These are phyloP conservation scores for Hippocampus comes DNA, from an alignment of 2,113 vertebrate genomes.

Conservation along the genomic window DNA sequence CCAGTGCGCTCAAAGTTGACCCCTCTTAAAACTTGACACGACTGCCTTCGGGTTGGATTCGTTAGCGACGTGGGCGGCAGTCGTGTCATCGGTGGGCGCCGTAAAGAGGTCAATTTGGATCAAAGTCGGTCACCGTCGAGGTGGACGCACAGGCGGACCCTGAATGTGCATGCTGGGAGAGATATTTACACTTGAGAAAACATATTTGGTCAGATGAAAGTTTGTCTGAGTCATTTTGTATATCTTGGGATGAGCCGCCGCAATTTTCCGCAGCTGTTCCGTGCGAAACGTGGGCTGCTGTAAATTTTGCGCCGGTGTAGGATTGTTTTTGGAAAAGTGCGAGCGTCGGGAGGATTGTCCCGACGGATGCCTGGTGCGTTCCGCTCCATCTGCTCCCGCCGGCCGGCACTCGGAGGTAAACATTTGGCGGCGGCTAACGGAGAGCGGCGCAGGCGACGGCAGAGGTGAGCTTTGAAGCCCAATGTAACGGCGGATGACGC, in stretches of 20 bases:
- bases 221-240: background rate
- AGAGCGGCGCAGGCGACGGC: background rate
- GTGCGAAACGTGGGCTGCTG: slow-evolving; percentile 51
- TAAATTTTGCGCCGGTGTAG: slow-evolving; percentile 55
- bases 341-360: slow-evolving; percentile 60
- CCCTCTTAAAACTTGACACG: slow-evolving; percentile 50
- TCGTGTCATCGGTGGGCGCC: background rate
- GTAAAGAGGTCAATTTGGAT: background rate
- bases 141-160: background rate
- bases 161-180: background rate
- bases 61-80: slow-evolving; percentile 46
- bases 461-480: background rate
- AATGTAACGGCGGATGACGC: background rate
- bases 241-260: background rate
- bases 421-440: slow-evolving; percentile 44
- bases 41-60: slow-evolving; percentile 30
- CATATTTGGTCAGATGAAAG: background rate
- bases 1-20: slow-evolving; percentile 6
- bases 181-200: background rate
- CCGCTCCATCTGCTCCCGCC: slow-evolving; percentile 43
- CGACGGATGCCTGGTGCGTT: slow-evolving; percentile 55
- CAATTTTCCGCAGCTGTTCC: slow-evolving; percentile 57
- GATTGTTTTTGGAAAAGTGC: slow-evolving; percentile 56
- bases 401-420: slow-evolving; percentile 66
- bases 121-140: background rate